phyloP scores from a whole-genome alignment of 2,113 vertebrate species.

The Hydrolagus affinis region DNA sequence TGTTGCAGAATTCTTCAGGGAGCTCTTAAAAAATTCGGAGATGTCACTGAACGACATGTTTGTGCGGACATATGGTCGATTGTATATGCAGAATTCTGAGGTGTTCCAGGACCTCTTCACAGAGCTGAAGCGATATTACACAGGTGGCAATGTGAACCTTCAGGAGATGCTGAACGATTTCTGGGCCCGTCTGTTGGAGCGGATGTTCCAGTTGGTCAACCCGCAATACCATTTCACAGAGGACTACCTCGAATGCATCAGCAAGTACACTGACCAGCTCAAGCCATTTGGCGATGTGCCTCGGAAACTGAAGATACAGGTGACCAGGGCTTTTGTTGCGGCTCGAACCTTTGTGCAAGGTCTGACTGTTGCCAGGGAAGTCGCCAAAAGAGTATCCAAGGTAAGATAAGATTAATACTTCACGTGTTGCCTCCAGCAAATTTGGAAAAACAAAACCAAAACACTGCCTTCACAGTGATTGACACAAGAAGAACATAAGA shows the following conservation, averaged over 20 bases:
- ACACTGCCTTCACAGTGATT: not conserved
- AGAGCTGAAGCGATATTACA: conserved; percentile 90
- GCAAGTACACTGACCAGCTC: conserved; percentile 90
- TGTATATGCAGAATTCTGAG: conserved; percentile 89
- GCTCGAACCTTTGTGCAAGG: conserved; percentile 93
- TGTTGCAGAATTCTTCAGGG: conserved; percentile 83
- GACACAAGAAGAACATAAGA: not conserved
- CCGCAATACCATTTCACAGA: conserved; percentile 85
- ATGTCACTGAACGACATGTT: conserved; percentile 88
- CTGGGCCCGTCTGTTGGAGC: conserved; percentile 83
- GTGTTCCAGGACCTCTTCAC: conserved; percentile 93
- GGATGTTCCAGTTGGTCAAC: conserved; percentile 93
- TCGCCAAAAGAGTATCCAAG: conserved; percentile 91
- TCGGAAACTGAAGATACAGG: conserved; percentile 84
- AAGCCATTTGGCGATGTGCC: conserved; percentile 92
- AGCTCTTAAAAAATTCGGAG: conserved; percentile 88
- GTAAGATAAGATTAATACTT: conserved; percentile 54
- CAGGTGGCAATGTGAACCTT: conserved; percentile 85
- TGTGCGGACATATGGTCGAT: conserved; percentile 77
- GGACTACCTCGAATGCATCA: conserved; percentile 90
- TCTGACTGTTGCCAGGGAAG: conserved; percentile 85
- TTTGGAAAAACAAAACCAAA: not conserved
- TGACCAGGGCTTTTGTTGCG: conserved; percentile 83
- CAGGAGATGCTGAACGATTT: conserved; percentile 95
- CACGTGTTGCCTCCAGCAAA: not conserved